phyloP scores from a whole-genome alignment of 2,113 vertebrate genomes.

The Orthonyx spaldingii region DNA sequence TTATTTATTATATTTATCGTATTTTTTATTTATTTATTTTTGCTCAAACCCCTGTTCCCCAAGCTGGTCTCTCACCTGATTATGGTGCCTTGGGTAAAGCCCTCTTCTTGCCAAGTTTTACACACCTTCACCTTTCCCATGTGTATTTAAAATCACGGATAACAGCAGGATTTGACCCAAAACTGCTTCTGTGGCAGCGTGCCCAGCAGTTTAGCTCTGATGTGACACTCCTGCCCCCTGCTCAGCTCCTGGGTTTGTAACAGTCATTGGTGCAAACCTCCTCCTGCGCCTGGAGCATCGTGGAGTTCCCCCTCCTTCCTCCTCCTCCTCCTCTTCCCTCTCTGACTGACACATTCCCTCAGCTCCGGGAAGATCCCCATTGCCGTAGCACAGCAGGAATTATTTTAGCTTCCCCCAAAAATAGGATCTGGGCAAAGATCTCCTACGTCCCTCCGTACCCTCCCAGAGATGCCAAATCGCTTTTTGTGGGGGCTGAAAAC shows the following conservation, averaged over 20 bases:
- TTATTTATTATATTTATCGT: not conserved
- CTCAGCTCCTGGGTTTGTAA: not conserved
- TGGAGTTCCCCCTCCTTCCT: not conserved
- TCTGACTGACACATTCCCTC: not conserved
- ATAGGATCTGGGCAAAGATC: constrained; percentile 30
- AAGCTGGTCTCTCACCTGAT: not conserved
- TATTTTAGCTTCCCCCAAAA: constrained; percentile 28
- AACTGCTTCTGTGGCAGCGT: not conserved
- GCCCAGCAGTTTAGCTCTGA: not conserved
- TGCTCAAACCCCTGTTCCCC: not conserved
- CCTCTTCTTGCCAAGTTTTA: not conserved
- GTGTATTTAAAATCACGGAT: not conserved
- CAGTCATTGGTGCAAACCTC: not conserved
- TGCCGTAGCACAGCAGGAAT: not conserved
- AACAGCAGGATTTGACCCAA: not conserved
- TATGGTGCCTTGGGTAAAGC: not conserved
- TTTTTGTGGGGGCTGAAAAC: constrained; percentile 18
- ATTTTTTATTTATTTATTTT: not conserved
- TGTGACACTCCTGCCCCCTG: not conserved
- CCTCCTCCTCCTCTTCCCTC: not conserved
- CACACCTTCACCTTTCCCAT: not conserved
- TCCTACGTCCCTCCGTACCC: not conserved
- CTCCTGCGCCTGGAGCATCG: not conserved
- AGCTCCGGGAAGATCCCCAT: not conserved
- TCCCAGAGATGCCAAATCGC: not conserved